These are phyloP conservation scores for Eilema griseolum DNA, from an alignment of 2,888 invertebrate species.

Conservation along the genomic window DNA sequence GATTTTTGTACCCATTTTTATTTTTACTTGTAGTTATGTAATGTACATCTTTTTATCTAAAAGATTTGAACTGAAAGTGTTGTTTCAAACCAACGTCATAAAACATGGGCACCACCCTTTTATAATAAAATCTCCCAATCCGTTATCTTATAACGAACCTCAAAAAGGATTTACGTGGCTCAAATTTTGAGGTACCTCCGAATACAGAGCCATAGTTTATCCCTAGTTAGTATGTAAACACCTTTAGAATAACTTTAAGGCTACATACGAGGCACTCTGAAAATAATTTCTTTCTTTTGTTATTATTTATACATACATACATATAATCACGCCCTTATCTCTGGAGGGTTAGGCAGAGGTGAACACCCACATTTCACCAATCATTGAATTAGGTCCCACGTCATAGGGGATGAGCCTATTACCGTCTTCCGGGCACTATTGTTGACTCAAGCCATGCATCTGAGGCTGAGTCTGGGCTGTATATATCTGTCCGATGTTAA, in stretches of 20 bases:
- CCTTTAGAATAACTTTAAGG: constrained; percentile 39
- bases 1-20: too few species aligned
- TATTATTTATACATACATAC: too few species aligned
- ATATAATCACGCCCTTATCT: too few species aligned
- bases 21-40: too few species aligned
- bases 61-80: background rate
- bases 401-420: too few species aligned
- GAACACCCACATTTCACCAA: too few species aligned
- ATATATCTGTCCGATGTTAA: too few species aligned
- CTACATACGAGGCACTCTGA: constrained; percentile 24
- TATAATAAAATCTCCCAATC: constrained; percentile 38
- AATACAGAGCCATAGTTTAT: constrained; percentile 50
- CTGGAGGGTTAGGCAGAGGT: too few species aligned
- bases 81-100: background rate
- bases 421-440: too few species aligned
- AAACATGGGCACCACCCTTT: constrained; percentile 11
- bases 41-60: background rate
- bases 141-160: constrained; percentile 34
- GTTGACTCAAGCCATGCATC: too few species aligned
- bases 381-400: too few species aligned
- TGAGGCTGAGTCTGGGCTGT: too few species aligned
- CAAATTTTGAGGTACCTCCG: constrained; percentile 55
- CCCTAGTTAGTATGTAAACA: constrained; percentile 53
- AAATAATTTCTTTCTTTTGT: constrained; percentile 24
- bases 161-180: constrained; percentile 44